Evolutionary conservation across 2,797 vertebrate species (phyloP).

Genomic region (Eulemur mongoz): DNA sequence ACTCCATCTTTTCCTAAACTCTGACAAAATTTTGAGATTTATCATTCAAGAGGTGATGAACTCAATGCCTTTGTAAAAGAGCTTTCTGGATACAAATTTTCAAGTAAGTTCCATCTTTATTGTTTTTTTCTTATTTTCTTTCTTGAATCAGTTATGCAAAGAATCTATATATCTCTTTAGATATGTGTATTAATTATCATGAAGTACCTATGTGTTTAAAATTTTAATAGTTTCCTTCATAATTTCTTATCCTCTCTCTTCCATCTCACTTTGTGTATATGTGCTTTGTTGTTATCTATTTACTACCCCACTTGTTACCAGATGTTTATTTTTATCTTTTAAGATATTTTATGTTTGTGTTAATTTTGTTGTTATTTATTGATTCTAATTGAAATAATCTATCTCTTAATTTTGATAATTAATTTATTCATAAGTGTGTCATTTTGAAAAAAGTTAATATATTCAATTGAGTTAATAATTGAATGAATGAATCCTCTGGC

Average conservation of each 20-base stretch:
- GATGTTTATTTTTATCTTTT: background rate
- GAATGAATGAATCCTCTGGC: background rate
- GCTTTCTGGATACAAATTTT: background rate
- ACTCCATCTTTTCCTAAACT: background rate
- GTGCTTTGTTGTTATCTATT: background rate
- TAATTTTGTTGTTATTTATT: background rate
- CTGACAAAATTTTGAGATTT: background rate
- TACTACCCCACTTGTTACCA: background rate
- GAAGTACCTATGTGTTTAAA: background rate
- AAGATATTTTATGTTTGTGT: background rate
- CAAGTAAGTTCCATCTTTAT: background rate
- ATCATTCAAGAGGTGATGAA: background rate
- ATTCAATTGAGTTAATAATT: background rate
- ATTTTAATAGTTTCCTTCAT: background rate
- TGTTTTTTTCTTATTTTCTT: background rate
- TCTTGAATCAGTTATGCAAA: background rate
- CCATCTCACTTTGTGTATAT: background rate
- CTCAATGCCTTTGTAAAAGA: background rate
- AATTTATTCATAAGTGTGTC: background rate
- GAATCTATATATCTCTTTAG: background rate
- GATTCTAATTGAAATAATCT: background rate
- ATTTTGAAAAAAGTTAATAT: background rate
- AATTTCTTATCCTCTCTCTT: background rate
- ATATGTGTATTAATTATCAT: background rate
- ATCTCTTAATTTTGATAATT: background rate